These are phyloP conservation scores for Aspidiotus destructor DNA, from an alignment of 2,888 invertebrate genomes.

Conservation along the genomic window DNA sequence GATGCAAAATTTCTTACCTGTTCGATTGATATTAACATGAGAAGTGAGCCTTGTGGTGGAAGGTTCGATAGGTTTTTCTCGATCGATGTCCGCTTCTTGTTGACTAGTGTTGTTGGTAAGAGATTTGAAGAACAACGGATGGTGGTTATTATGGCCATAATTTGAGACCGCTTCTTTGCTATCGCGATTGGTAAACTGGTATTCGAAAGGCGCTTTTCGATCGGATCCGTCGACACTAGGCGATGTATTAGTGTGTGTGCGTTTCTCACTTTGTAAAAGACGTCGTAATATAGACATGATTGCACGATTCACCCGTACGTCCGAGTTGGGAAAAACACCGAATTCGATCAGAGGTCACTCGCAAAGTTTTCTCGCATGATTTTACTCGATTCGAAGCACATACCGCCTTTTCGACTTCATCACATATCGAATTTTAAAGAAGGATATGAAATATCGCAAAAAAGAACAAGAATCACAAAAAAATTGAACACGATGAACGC, in stretches of 20 bases:
- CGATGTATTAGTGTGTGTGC: slow-evolving; percentile 17
- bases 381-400: too few species aligned
- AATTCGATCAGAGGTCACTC: too few species aligned
- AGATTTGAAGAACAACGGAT: slow-evolving; percentile 14
- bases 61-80: slow-evolving; percentile 35
- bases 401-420: too few species aligned
- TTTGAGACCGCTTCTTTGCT: neutral
- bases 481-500: too few species aligned
- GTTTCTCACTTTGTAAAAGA: slow-evolving; percentile 35
- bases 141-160: neutral
- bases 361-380: too few species aligned
- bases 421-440: too few species aligned
- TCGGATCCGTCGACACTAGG: slow-evolving; percentile 11
- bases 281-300: slow-evolving; percentile 38
- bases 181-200: slow-evolving; percentile 23
- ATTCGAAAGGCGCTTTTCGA: slow-evolving; percentile 9
- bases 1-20: slow-evolving; percentile 8
- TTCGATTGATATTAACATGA: slow-evolving; percentile 17
- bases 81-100: slow-evolving; percentile 41
- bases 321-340: neutral
- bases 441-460: too few species aligned
- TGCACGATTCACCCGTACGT: slow-evolving; percentile 11
- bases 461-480: too few species aligned
- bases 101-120: slow-evolving; percentile 8
- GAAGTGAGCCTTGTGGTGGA: slow-evolving; percentile 49